Base-by-base conservation (phyloP, 2,113 vertebrate genomes). In the Hirundichthys speculiger region DNA sequence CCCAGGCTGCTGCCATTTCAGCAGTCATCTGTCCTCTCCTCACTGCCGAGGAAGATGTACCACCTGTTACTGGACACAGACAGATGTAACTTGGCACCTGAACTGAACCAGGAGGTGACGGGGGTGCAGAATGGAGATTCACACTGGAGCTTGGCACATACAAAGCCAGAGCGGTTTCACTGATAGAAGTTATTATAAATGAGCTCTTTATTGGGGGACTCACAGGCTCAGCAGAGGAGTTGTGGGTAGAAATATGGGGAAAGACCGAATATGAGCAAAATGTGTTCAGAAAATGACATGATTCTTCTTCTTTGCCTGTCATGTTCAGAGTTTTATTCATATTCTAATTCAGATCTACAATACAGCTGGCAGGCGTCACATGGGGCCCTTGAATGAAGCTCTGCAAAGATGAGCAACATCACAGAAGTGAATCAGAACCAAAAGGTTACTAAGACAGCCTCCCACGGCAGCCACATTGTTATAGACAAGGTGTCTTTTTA, bases 11-110 rank as follows among this genome's bases (percentile, higher is more conserved):
- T 59, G 66, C 16, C 77, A 79, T 82, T 75, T 85, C 64, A 73
- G 67, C 67, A 25, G 40, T 18, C 59, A 76, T 73, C 45, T 54
- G 49, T 8, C 43, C 42, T 52, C 65, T 45, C 64, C 47, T 53
- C 56, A 62, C 62, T 56, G 52, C 46, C 30, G 39, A 61, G 49
- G 64, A 76, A 75, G 39, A 62, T 16, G 14, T 10, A 20, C 64
- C 79, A 79, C 84, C 77, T 85, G 82, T 81, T 76, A 78, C 24
- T 62, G 51, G 51, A 49, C 64, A 54, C 63, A 58, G 51, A 56
- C 78, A 82, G 73, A 85, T 82, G 73, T 64, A 80, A 53, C 5
- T 14, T 47, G 52, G 64, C 54, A 71, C 46, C 16, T 58, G 68
- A 76, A 64, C 78, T 39, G 42, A 67, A 70, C 64, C 50, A 70